phyloP scores from a whole-genome alignment of 2,888 invertebrate genomes.

The Digitonthophagus gazella region DNA sequence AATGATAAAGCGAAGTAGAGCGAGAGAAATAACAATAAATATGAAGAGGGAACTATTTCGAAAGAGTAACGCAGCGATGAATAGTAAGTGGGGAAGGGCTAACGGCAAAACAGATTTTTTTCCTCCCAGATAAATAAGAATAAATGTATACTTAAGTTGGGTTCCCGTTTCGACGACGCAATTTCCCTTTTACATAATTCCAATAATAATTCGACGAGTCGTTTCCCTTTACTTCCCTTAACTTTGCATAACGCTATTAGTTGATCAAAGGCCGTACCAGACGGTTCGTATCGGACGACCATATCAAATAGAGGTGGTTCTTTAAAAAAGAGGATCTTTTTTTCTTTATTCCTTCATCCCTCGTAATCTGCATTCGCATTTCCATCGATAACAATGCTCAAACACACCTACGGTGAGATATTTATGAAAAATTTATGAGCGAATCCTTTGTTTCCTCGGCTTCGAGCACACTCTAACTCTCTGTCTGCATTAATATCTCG shows the following conservation, averaged over 20 bases:
- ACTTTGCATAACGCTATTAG: slow-evolving; percentile 40
- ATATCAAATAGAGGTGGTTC: background rate
- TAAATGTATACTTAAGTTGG: background rate
- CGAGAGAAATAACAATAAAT: slow-evolving; percentile 12
- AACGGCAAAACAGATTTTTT: background rate
- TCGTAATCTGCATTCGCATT: slow-evolving; percentile 34
- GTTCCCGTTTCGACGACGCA: background rate
- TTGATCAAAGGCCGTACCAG: slow-evolving; percentile 39
- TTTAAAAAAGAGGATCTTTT: background rate
- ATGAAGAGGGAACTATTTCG: background rate
- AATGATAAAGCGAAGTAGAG: slow-evolving; percentile 14
- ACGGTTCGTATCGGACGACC: slow-evolving; percentile 14
- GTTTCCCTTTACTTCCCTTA: slow-evolving; percentile 29
- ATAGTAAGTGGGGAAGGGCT: background rate
- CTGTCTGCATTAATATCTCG: background rate
- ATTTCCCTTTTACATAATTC: background rate
- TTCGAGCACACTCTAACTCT: background rate
- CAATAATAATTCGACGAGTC: background rate
- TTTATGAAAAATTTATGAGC: slow-evolving; percentile 45
- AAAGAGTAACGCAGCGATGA: background rate
- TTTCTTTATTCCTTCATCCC: background rate
- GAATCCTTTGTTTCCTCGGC: background rate
- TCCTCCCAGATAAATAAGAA: background rate
- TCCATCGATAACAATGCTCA: slow-evolving; percentile 47
- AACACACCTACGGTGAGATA: slow-evolving; percentile 41